phyloP scores from a whole-genome alignment of 2,113 vertebrate genomes.

The Phaethon lepturus region DNA sequence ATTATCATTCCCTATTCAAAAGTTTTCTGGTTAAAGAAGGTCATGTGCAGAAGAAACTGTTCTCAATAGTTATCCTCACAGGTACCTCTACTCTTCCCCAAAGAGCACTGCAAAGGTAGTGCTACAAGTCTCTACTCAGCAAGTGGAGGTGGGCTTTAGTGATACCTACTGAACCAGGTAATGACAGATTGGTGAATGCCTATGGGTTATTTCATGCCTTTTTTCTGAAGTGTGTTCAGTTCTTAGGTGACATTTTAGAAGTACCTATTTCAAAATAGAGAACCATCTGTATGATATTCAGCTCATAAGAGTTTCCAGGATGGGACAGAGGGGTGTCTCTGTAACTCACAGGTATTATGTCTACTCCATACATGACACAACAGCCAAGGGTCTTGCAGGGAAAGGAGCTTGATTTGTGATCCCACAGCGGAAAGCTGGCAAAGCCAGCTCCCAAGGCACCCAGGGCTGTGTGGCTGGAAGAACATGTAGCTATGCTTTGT shows the following conservation, averaged over 20 bases:
- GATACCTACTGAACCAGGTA: neutral
- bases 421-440: neutral
- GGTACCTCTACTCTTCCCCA: neutral
- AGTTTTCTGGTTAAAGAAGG: neutral
- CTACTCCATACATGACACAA: neutral
- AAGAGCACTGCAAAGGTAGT: accelerated
- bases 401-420: neutral
- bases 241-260: neutral
- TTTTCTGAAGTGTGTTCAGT: neutral
- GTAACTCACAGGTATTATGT: neutral
- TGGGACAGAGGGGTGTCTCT: neutral
- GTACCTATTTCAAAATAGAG: neutral
- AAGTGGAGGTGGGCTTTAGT: neutral
- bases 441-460: neutral
- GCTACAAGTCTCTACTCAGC: neutral
- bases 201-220: neutral
- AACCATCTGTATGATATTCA: neutral
- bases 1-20: neutral
- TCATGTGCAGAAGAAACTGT: neutral
- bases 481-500: neutral
- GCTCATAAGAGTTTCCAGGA: neutral
- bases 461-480: neutral
- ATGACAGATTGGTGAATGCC: neutral
- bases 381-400: neutral
- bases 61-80: neutral